Evolutionary conservation across 1,140 invertebrate genomes (phyloP), one percentile per base, ranked within the genome.

Genomic region (Drosophila rufa): DNA sequence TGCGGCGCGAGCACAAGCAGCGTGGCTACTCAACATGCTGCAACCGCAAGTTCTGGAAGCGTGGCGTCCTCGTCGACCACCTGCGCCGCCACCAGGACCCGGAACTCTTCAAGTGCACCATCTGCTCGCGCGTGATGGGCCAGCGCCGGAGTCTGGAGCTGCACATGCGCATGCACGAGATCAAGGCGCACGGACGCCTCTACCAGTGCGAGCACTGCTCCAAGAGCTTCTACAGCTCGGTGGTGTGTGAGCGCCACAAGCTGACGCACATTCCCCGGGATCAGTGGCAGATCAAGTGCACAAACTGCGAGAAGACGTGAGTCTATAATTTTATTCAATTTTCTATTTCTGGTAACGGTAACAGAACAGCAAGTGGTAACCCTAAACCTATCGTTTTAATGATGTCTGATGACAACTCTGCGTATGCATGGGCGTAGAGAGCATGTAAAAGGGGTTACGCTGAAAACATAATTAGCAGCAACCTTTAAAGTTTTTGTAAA

Each of bases 141-240:
- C 75, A 87, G 7, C 69, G 86, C 8, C 76, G 86, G 0, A 91
- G 86, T 22, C 53, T 91, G n/a, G 82, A 91, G 45, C 59, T 91
- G 19, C 86, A 91, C 53, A 80, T 91, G 82, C 75, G 82, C 11
- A 91, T 91, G 87, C 86, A 91, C 27, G 75, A 91, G n/a, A 60
- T 91, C 0, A 91, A 91, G 46, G n/a, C 70, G 6, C 67, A 64
- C 3, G 87, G 82, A 2, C 68, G 86, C 2, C 68, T 67, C 1
- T 79, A 91, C 38, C 74, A 89, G 25, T 91, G 87, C 57, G 89
- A 84, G 1, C 60, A 81, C 12, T 91, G 87, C 53, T 51, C 79
- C 1, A 91, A 91, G 45, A 81, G 80, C 38, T 91, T 89, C 58
- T 91, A 50, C 45, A 91, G 83, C 48, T 40, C 68, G 4, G 62